Percentiles rank a stretch among this genome's conserved stretches.
Evolutionary conservation across 1,140 invertebrate genomes (phyloP).

Genomic region (Megalonaias nervosa): DNA sequence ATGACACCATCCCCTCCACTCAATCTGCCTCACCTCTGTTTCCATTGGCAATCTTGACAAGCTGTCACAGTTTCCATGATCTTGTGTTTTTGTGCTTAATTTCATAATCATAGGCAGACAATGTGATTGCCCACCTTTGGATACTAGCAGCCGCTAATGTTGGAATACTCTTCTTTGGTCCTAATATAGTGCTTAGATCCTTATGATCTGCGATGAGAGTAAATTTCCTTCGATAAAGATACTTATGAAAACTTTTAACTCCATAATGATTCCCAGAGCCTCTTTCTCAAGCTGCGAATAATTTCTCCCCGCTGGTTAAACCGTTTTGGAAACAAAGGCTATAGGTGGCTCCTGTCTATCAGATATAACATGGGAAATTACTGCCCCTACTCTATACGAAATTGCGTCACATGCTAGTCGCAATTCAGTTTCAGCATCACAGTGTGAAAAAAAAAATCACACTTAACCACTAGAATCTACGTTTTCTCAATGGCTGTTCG

Average conservation of each 20-base stretch:
- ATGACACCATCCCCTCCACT: neutral
- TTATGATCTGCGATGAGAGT: constrained; percentile 67
- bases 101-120: constrained; percentile 65
- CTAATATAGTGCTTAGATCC: constrained; percentile 67
- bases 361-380: constrained; percentile 35
- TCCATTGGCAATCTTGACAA: constrained; percentile 37
- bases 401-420: constrained; percentile 27
- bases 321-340: constrained; percentile 69
- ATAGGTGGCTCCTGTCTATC: constrained; percentile 65
- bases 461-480: constrained; percentile 40
- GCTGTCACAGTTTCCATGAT: constrained; percentile 39
- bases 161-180: constrained; percentile 53
- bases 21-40: constrained; percentile 1
- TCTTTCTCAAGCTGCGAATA: constrained; percentile 75
- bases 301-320: constrained; percentile 70
- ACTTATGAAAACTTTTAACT: constrained; percentile 74
- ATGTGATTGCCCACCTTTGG: constrained; percentile 66
- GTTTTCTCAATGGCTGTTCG: constrained; percentile 17
- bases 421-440: constrained; percentile 57
- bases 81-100: constrained; percentile 46
- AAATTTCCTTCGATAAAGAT: constrained; percentile 69
- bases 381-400: constrained; percentile 40
- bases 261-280: constrained; percentile 74
- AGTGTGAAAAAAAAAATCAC: constrained; percentile 61
- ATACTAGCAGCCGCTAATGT: constrained; percentile 57